These are phyloP conservation scores for Sturnira hondurensis DNA, from an alignment of 2,113 vertebrate species.

Conservation along the genomic window DNA sequence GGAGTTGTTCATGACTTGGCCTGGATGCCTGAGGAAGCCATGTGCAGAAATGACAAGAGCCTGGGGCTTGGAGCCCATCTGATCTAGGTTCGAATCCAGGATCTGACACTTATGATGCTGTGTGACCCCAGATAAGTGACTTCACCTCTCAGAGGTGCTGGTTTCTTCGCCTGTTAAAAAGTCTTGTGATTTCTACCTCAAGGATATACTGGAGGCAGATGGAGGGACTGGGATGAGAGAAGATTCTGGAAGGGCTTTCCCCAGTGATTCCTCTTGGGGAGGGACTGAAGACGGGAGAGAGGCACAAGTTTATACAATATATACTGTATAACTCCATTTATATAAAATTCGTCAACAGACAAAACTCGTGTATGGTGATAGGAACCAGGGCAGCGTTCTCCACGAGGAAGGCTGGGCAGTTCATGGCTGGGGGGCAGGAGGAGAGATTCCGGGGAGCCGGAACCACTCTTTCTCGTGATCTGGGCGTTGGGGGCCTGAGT, in stretches of 20 bases:
- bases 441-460: neutral
- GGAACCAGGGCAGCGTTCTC: neutral
- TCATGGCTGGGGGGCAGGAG: neutral
- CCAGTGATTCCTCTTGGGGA: neutral
- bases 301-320: neutral
- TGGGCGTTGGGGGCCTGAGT: neutral
- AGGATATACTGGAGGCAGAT: neutral
- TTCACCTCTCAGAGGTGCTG: constrained; percentile 22
- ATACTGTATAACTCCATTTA: neutral
- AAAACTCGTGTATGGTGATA: neutral
- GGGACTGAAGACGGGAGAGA: neutral
- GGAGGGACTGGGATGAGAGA: neutral
- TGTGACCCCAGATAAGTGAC: neutral
- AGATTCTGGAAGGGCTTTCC: neutral
- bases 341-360: neutral
- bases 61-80: constrained; percentile 15
- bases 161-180: neutral
- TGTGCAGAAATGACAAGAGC: constrained; percentile 46
- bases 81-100: constrained; percentile 22
- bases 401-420: neutral
- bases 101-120: constrained; percentile 6
- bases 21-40: constrained; percentile 44
- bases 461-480: neutral
- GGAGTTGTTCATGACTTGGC: neutral
- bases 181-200: neutral